A percentile compares a stretch with the other conserved stretches of the same genome.
These are phyloP conservation scores for Eidolon helvum DNA, from an alignment of 2,113 vertebrate species.

Conservation along the genomic window DNA sequence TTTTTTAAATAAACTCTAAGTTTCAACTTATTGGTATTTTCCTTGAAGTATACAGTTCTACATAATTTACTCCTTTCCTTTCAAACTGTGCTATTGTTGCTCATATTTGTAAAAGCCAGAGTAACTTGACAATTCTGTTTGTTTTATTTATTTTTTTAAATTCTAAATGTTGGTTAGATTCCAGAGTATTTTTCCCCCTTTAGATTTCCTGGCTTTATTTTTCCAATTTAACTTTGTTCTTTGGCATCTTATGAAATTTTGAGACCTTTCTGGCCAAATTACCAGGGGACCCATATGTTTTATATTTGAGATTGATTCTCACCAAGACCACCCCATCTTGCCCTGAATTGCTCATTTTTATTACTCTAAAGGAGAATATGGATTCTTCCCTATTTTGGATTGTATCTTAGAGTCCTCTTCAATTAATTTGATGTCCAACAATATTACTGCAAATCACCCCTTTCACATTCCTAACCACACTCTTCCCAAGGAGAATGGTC, in stretches of 20 bases:
- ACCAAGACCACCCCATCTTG: not conserved
- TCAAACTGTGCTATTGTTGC: not conserved
- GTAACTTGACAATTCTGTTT: not conserved
- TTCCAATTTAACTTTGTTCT: not conserved
- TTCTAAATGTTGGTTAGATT: not conserved
- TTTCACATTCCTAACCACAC: not conserved
- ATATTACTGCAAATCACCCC: not conserved
- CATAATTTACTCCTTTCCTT: not conserved
- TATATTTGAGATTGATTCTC: not conserved
- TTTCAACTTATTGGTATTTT: not conserved
- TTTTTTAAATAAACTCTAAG: slow-evolving; percentile 29
- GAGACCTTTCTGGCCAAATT: not conserved
- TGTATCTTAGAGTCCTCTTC: not conserved
- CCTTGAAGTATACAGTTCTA: not conserved
- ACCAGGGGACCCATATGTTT: not conserved
- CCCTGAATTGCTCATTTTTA: not conserved
- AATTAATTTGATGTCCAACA: not conserved
- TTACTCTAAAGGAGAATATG: not conserved
- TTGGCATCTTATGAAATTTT: not conserved
- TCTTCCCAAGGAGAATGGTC: accelerated
- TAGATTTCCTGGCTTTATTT: not conserved
- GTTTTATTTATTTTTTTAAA: not conserved
- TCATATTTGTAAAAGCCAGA: not conserved
- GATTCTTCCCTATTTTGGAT: not conserved
- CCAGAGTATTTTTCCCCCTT: not conserved